Base-by-base conservation (phyloP, 2,888 invertebrate species). In the Diaprepes abbreviatus region DNA sequence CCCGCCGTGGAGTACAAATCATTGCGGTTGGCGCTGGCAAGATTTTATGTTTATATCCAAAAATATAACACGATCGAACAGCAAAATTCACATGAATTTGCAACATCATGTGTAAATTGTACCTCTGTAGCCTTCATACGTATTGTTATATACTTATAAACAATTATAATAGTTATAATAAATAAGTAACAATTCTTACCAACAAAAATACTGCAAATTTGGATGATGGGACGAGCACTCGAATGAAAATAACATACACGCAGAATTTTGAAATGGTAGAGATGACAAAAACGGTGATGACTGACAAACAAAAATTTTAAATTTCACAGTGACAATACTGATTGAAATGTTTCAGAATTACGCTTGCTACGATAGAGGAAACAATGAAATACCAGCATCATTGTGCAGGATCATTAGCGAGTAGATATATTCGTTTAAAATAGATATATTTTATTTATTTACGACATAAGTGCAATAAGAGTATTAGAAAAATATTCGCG, bases 241-340 rank as follows among this genome's bases (percentile, higher is more conserved):
- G 36, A 33, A 70, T 65, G 69, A 64, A 40, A 33, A 64, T 43
- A 38, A 70, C 54, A 59, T 31, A 65, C 65, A 70, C 70, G 70
- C 45, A 66, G 21, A 70, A 70, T 70, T 70, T 70, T 70, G 70
- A 66, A 58, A 59, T 65, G 64, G 38, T 24, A 38, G 24, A 68
- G 36, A 65, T 59, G 64, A 65, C 54, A 43, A 65, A 64, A 65
- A 64, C 36, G 52, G 50, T 50, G 50, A 64, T 65, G 70, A 70
- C 70, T 70, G 70, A 70, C 64, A 59, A 69, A 69, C 70, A 60
- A 43, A 60, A 70, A 70, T 60, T 70, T 70, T 17, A 19, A 43
- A 58, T 28, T 28, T 43, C 38, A 58, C 58, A 58, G 28, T 58
- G 58, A 58, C 58, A 58, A 12, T 28, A 28, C 24, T 19, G 28